Evolutionary conservation across 2,888 invertebrate genomes (phyloP).

Genomic region (Xylophagus ater): DNA sequence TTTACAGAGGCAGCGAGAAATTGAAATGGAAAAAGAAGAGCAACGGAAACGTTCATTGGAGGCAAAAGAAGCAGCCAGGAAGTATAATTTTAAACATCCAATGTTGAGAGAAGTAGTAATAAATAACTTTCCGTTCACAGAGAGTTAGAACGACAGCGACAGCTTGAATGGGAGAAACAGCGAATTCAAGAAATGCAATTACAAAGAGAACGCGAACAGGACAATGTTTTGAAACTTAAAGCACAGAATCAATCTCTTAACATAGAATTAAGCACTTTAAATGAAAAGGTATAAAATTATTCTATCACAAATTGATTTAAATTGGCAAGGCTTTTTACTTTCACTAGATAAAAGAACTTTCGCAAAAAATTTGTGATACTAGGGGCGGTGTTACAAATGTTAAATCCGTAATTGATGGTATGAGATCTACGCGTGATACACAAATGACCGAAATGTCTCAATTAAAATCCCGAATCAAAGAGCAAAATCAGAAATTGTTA

Average conservation of each 20-base stretch:
- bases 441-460: slow-evolving; percentile 80
- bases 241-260: slow-evolving; percentile 74
- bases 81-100: slow-evolving; percentile 23
- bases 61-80: slow-evolving; percentile 66
- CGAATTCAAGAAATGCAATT: slow-evolving; percentile 74
- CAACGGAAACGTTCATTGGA: slow-evolving; percentile 68
- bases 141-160: slow-evolving; percentile 90
- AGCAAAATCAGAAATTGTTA: slow-evolving; percentile 71
- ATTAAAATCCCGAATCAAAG: slow-evolving; percentile 69
- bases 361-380: slow-evolving; percentile 71
- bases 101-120: neutral
- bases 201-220: slow-evolving; percentile 75
- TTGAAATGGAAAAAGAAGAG: slow-evolving; percentile 63
- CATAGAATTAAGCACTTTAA: slow-evolving; percentile 58
- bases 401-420: slow-evolving; percentile 92
- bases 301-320: slow-evolving; percentile 1
- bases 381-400: slow-evolving; percentile 79
- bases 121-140: no score
- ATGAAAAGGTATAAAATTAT: slow-evolving; percentile 30
- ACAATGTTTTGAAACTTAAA: slow-evolving; percentile 72
- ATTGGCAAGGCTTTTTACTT: slow-evolving; percentile 13
- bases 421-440: slow-evolving; percentile 83
- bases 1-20: slow-evolving; percentile 64
- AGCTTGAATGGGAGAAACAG: slow-evolving; percentile 93
- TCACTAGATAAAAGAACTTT: slow-evolving; percentile 61